phyloP scores from a whole-genome alignment of 2,797 vertebrate genomes.

The Hapalemur alaotrensis region DNA sequence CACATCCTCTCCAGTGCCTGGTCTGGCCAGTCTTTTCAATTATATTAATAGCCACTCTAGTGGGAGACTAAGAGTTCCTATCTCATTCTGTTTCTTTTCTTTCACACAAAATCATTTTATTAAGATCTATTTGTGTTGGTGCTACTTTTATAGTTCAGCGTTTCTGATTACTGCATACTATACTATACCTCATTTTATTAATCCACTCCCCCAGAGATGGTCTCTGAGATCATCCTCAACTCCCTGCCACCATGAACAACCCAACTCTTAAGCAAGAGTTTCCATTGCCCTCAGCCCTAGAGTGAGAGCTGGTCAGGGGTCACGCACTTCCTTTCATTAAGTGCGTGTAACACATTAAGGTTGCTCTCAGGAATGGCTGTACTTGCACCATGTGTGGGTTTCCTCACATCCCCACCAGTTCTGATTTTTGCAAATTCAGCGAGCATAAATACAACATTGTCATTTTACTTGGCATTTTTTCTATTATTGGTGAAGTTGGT shows the following conservation, averaged over 20 bases:
- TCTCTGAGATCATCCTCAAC: neutral
- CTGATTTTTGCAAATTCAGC: neutral
- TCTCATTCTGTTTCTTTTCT: neutral
- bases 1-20: too few relatives aligned
- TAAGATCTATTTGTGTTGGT: neutral
- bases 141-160: neutral
- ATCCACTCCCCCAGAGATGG: neutral
- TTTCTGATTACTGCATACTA: neutral
- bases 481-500: neutral
- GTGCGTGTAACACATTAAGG: too few relatives aligned
- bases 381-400: too few relatives aligned
- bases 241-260: neutral
- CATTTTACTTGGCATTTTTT: neutral
- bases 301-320: neutral
- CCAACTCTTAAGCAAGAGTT: neutral
- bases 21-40: neutral
- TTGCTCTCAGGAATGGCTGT: neutral
- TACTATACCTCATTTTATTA: neutral
- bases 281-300: neutral
- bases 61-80: neutral
- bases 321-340: neutral
- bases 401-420: neutral
- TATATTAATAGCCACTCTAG: neutral
- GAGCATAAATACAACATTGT: neutral
- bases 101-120: neutral